Base-by-base conservation (phyloP, 2,888 invertebrate species). In the Thelaira solivaga region DNA sequence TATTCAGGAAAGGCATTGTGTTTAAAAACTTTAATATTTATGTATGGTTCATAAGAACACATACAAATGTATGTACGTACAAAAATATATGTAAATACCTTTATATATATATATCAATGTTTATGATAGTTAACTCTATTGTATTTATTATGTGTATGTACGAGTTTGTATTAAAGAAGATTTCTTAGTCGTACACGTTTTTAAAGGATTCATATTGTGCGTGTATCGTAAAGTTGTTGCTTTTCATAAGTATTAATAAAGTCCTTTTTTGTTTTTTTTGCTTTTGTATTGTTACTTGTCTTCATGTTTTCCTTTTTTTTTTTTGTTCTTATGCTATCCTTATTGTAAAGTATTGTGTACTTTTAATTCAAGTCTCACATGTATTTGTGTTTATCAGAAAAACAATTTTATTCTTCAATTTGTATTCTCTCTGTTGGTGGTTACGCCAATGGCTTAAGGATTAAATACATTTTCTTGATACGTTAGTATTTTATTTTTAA, bases 1-100 rank as follows among this genome's bases (percentile, higher is more conserved):
- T 84, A 85, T 85, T 86, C 84, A 85, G 82, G 76, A 82, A 83
- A 82, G 83, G 81, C 82, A 49, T 49, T 69, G 11, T 43, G 34
- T 16, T 59, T 36, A 47, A 24, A 55, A 75, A 51, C 75, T 62
- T 67, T 55, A 72, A 61, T 65, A 39, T 41, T 24, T 34, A 53
- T 62, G 22, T 53, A 31, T 61, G 13, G 24, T 51, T 39, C 24
- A 43, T n/a, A n/a, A n/a, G n/a, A n/a, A n/a, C n/a, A n/a, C n/a
- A n/a, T n/a, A n/a, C n/a, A n/a, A n/a, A n/a, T n/a, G n/a, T n/a
- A n/a, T n/a, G n/a, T n/a, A n/a, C 13, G 4, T 36, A 36, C n/a
- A 31, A 31, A 10, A 10, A 31, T 31, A 5, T 26, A 26, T 26
- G 4, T 26, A 26, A 5, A n/a, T 13, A 4, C 4, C 10, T 31